These are phyloP conservation scores for Apomyelois bistriatella DNA, from an alignment of 2,888 invertebrate species.

Conservation along the genomic window DNA sequence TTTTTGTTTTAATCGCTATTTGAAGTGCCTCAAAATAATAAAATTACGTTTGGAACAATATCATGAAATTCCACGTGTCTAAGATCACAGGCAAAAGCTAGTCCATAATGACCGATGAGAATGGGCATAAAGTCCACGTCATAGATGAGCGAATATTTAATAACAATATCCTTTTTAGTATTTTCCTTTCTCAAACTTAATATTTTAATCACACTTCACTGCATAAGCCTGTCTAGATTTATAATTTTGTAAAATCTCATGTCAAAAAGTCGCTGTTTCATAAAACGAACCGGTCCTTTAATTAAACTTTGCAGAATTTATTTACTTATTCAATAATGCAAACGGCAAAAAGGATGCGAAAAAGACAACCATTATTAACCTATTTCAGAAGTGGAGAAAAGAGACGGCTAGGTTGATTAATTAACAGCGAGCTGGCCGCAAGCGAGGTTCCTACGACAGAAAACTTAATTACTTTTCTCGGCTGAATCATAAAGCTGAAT, in stretches of 20 bases:
- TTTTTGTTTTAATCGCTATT: no score
- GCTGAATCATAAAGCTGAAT: conserved; percentile 64
- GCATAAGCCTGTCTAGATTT: not conserved
- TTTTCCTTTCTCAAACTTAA: not conserved
- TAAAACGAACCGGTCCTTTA: conserved; percentile 16
- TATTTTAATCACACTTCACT: not conserved
- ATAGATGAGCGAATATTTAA: no score
- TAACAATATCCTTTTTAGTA: not conserved
- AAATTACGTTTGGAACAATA: no score
- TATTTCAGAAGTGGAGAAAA: conserved; percentile 60
- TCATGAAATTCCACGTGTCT: no score
- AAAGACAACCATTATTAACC: conserved; percentile 64
- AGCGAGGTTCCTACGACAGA: conserved; percentile 53
- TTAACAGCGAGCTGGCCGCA: conserved; percentile 60
- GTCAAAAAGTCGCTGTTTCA: not conserved
- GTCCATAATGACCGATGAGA: no score
- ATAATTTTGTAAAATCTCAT: conserved; percentile 1
- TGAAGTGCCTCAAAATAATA: no score
- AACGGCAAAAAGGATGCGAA: conserved; percentile 53
- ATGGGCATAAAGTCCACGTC: no score
- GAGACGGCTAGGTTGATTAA: conserved; percentile 63
- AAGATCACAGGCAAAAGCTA: no score
- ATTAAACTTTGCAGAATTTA: conserved; percentile 33
- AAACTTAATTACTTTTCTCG: conserved; percentile 72
- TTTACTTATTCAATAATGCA: conserved; percentile 62